phyloP scores from a whole-genome alignment of 2,797 vertebrate genomes.

The Tokudaia muenninki region DNA sequence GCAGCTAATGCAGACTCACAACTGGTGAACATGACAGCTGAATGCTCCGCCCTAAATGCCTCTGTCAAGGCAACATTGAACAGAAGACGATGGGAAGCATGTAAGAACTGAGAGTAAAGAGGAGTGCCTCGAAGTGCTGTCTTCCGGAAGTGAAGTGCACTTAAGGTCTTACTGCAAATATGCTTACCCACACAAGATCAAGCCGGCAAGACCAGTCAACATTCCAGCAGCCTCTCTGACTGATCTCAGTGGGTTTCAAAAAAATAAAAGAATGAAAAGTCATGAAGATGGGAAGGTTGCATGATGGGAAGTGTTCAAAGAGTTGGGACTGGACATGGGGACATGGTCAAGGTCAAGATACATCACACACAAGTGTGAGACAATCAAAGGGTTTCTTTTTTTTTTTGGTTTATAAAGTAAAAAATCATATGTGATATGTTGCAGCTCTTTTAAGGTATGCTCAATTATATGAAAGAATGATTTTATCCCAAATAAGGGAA shows the following conservation, averaged over 20 bases:
- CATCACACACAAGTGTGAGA: too few species aligned
- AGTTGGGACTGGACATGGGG: too few species aligned
- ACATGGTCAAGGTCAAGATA: not conserved
- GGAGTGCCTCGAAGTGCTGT: not conserved
- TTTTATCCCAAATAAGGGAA: constrained; percentile 9
- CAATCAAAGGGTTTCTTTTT: not conserved
- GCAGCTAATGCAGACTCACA: not conserved
- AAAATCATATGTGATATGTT: not conserved
- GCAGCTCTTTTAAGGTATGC: constrained; percentile 21
- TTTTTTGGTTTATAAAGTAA: not conserved
- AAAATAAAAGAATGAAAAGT: not conserved
- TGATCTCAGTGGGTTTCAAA: not conserved
- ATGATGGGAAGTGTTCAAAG: not conserved
- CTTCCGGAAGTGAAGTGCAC: not conserved
- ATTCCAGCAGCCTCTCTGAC: not conserved
- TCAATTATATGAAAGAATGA: constrained; percentile 9
- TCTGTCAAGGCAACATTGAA: not conserved
- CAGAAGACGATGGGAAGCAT: not conserved
- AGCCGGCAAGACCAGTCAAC: not conserved
- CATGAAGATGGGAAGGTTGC: not conserved
- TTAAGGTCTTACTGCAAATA: too few species aligned
- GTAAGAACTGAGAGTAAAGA: not conserved
- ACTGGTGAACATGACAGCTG: not conserved
- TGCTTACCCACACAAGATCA: not conserved
- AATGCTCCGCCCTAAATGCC: not conserved